Conservation (phyloP, 2,113 vertebrate species). For the Bolborhynchus lineola region DNA sequence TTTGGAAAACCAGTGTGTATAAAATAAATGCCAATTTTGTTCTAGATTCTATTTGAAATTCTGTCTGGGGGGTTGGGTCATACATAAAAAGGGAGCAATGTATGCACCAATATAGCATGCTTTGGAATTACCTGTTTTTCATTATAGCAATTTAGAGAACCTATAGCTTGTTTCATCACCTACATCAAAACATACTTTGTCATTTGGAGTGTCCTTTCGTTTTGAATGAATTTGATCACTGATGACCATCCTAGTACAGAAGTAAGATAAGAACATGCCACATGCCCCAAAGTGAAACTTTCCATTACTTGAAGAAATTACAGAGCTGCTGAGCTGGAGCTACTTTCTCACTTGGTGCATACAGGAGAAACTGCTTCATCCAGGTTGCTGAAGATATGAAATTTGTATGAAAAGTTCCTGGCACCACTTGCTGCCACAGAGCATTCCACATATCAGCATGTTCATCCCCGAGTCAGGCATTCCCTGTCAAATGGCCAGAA, state of each 20-base stretch:
- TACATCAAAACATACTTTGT: too few relatives aligned
- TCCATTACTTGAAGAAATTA: background rate
- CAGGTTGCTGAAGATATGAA: background rate
- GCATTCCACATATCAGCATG: background rate
- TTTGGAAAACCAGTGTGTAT: background rate
- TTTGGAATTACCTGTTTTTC: background rate
- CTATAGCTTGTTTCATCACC: background rate
- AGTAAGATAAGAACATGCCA: background rate
- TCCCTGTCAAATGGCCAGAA: background rate
- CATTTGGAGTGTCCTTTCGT: background rate
- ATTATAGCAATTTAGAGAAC: background rate
- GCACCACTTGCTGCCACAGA: background rate
- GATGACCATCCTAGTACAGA: background rate
- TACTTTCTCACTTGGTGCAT: background rate
- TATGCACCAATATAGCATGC: rapidly evolving
- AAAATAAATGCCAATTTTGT: background rate
- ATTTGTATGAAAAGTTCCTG: background rate
- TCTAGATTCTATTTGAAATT: background rate
- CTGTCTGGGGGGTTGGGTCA: background rate
- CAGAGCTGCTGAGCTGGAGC: background rate
- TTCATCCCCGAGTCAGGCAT: rapidly evolving
- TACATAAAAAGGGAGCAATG: background rate
- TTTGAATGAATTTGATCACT: background rate
- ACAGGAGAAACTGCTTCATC: background rate
- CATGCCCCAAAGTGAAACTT: background rate